Conservation (phyloP, 2,888 invertebrate genomes). For the Clivina fossor region DNA sequence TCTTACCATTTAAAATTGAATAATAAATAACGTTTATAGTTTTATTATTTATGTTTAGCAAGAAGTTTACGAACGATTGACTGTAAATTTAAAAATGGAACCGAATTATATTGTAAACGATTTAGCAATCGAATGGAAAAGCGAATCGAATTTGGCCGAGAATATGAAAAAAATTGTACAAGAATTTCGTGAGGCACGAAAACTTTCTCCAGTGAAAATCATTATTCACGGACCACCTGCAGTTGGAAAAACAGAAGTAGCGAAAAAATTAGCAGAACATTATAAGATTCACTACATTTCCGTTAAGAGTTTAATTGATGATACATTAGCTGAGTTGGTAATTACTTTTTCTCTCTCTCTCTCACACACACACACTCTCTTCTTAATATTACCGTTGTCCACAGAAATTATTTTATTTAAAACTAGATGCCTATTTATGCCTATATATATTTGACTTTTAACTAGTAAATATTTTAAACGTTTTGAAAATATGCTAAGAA, state of each 20-base stretch:
- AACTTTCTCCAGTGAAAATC: conserved; percentile 61
- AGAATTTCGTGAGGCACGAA: conserved; percentile 58
- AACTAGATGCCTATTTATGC: no score
- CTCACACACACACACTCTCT: no score
- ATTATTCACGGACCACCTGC: conserved; percentile 68
- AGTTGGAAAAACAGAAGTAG: conserved; percentile 64
- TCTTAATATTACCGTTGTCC: no score
- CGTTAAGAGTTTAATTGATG: conserved; percentile 58
- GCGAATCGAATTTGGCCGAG: conserved; percentile 57
- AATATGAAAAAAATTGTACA: conserved; percentile 52
- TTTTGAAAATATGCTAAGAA: no score
- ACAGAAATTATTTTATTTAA: no score
- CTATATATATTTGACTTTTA: no score
- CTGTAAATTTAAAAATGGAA: conserved; percentile 61
- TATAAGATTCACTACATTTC: conserved; percentile 63
- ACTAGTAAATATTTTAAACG: no score
- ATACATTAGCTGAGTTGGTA: conserved; percentile 60
- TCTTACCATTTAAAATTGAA: not conserved
- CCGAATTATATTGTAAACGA: conserved; percentile 58
- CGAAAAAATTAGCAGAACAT: conserved; percentile 58
- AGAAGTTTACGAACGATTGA: conserved; percentile 59
- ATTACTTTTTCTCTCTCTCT: no score
- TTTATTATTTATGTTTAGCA: conserved; percentile 53
- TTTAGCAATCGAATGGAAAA: conserved; percentile 58
- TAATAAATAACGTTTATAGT: not conserved